Conservation (phyloP, 2,797 vertebrate species). For the Graptemys geographica region DNA sequence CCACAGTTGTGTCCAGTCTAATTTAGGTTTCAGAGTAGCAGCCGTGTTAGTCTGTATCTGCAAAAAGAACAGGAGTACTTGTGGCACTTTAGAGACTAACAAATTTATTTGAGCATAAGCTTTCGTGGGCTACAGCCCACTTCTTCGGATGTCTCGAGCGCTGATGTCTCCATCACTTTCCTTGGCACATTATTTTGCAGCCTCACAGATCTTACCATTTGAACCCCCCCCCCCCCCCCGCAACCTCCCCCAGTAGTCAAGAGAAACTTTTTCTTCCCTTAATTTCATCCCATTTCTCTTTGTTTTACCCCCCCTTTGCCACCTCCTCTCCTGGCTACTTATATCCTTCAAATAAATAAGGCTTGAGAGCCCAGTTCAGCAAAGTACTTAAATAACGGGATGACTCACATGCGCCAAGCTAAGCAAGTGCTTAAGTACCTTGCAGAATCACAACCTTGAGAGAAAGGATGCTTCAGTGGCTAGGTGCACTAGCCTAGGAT, state of each 20-base stretch:
- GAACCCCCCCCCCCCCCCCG: neutral
- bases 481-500: neutral
- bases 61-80: too few relatives aligned
- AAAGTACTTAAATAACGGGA: neutral
- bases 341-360: neutral
- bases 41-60: too few relatives aligned
- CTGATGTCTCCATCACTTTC: conserved; percentile 51
- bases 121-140: too few relatives aligned
- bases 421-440: neutral
- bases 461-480: neutral
- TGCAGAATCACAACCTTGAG: neutral
- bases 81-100: too few relatives aligned
- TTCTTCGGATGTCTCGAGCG: conserved; percentile 13
- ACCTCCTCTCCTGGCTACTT: neutral
- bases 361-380: accelerated
- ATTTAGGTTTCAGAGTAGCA: conserved; percentile 20
- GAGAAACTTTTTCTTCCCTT: neutral
- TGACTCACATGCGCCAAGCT: neutral
- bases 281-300: neutral
- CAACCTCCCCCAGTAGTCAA: conserved; percentile 22
- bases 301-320: neutral
- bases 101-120: too few relatives aligned
- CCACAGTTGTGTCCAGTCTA: conserved; percentile 54
- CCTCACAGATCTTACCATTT: conserved; percentile 27
- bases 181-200: conserved; percentile 24